Evolutionary conservation across 2,113 vertebrate species (phyloP), one percentile per base, ranked within the genome.

Genomic region (Opisthocomus hoazin): DNA sequence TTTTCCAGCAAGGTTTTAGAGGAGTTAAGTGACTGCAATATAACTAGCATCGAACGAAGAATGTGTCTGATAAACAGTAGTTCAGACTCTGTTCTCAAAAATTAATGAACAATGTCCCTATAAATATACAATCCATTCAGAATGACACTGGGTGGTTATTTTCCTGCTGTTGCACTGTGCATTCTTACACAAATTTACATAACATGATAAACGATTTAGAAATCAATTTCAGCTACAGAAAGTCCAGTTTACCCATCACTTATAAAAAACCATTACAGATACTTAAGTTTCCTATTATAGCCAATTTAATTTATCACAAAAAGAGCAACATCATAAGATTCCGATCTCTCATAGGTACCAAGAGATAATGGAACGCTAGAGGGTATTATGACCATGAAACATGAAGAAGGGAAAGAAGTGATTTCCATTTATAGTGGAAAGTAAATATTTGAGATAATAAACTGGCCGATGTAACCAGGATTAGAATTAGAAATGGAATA

Each of bases 381-480:
- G 85, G 41, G 78, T 86, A 92, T 94, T 90, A 92, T 65, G 83
- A 61, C 83, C 92, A 70, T 80, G 89, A 96, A 95, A 96, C 91
- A 92, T 45, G 63, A 82, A 92, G 60, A 83, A 91, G 82, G 66
- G 50, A 54, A 77, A 80, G 63, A 90, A 95, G 87, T 81, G 6
- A 94, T 96, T 94, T 96, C 93, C 96, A 95, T 97, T 97, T 97
- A 85, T 63, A 96, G 90, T 54, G 76, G 36, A 92, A 95, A 94
- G 93, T 87, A 97, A 97, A 97, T 89, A 95, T 97, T 80, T 36
- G 90, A 87, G 81, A 94, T 96, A 94, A 97, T 96, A 96, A 97
- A 96, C 84, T 87, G 64, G 91, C 48, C 87, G 50, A 9, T 3
- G 65, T 51, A 90, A 65, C 77, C 43, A 56, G 81, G 43, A 70